Evolutionary conservation across 2,113 vertebrate genomes (phyloP), one percentile per base, ranked within the genome.

Genomic region (Mirounga angustirostris): DNA sequence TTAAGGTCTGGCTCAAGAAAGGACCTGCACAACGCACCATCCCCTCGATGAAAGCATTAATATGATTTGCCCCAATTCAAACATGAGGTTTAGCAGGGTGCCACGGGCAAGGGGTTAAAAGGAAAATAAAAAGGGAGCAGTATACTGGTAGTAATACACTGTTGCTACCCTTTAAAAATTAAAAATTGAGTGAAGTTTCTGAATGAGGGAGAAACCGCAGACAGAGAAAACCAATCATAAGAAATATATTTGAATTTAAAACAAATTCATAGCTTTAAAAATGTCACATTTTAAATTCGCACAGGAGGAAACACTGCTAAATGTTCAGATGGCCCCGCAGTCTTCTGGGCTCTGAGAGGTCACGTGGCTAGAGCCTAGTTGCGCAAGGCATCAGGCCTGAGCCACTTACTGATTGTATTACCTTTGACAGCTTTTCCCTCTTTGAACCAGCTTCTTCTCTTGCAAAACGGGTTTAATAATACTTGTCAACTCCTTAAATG

Each of bases 381-480:
- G 84, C 65, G 43, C 5, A 26, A 96, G 81, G 96, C 30, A 78
- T 90, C 43, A 94, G 92, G 95, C 80, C 81, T 12, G 58, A 97
- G 73, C 91, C 88, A 76, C 79, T 94, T 65, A 96, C 91, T 94
- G 80, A 96, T 15, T 88, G 43, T 28, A 82, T 95, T 96, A 74
- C 81, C 74, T 91, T 50, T 98, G 97, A 97, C 96, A 98, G 96
- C 95, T 91, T 91, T 94, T 61, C 96, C 94, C 95, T 98, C 92
- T 98, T 84, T 98, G 92, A 98, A 98, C 94, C 69, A 90, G 94
- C 94, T 93, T 83, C 82, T 98, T 88, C 94, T 96, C 96, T 97
- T 97, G 96, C 84, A 98, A 98, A 98, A 98, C 96, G 97, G 91
- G 88, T 97, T 97, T 98, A 98, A 98, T 98, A 98, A 98, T 96